These are phyloP conservation scores for Scaptodrosophila latifasciaeformis DNA, from an alignment of 2,888 invertebrate genomes.

Conservation along the genomic window DNA sequence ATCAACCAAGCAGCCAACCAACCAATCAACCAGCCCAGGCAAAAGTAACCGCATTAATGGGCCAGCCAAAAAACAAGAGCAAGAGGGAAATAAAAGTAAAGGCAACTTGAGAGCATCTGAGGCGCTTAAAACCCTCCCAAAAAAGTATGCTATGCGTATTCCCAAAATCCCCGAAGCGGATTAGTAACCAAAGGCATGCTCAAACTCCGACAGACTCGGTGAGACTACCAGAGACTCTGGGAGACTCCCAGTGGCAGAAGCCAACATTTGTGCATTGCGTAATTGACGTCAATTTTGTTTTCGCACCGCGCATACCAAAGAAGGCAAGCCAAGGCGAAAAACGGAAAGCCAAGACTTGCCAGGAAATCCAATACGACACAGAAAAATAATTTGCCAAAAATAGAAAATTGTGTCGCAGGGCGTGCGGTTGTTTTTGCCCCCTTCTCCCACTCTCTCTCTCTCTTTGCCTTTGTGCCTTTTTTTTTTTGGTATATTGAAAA, in stretches of 20 bases:
- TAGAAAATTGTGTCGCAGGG: slow-evolving; percentile 64
- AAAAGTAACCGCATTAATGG: too few relatives aligned
- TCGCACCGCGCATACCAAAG: slow-evolving; percentile 74
- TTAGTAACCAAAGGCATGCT: slow-evolving; percentile 59
- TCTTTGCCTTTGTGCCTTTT: too few relatives aligned
- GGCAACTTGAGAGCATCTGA: slow-evolving; percentile 53
- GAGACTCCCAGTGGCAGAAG: too few relatives aligned
- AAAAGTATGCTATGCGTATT: slow-evolving; percentile 70
- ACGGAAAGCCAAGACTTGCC: not conserved
- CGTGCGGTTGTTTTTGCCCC: slow-evolving; percentile 10
- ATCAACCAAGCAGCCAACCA: slow-evolving; percentile 35
- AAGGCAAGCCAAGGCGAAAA: slow-evolving; percentile 1
- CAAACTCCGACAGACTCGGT: not conserved
- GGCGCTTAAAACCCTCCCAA: slow-evolving; percentile 52
- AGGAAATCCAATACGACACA: slow-evolving; percentile 60
- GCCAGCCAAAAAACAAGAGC: slow-evolving; percentile 21
- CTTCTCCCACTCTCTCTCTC: too few relatives aligned
- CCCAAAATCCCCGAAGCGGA: slow-evolving; percentile 75
- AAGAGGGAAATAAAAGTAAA: slow-evolving; percentile 18
- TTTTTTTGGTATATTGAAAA: slow-evolving; percentile 58
- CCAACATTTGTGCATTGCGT: slow-evolving; percentile 66
- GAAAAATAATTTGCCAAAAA: slow-evolving; percentile 68
- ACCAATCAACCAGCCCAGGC: slow-evolving; percentile 31
- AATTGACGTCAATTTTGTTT: slow-evolving; percentile 76
- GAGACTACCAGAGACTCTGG: not conserved